Conservation (phyloP, 2,113 vertebrate species). For the Plestiodon gilberti region DNA sequence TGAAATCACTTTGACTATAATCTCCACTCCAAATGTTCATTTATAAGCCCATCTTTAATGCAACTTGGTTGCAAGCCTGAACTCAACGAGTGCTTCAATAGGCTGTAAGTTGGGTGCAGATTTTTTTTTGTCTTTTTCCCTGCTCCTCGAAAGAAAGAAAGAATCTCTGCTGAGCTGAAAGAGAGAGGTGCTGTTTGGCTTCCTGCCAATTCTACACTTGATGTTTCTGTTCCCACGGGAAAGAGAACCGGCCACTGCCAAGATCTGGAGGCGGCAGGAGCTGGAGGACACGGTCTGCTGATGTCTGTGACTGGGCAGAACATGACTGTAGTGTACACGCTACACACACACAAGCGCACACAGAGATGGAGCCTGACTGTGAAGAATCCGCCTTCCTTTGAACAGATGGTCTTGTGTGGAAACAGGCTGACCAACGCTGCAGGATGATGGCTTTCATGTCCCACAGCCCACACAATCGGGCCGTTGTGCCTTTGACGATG, state of each 20-base stretch:
- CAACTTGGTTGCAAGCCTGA: no score
- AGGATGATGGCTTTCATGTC: neutral
- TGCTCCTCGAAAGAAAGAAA: neutral
- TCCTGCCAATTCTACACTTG: neutral
- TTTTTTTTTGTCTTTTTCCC: no score
- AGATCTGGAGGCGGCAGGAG: neutral
- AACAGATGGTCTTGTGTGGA: neutral
- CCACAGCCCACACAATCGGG: neutral
- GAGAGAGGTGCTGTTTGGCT: neutral
- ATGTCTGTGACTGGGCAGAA: neutral
- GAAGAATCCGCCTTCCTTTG: constrained; percentile 20
- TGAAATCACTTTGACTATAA: no score
- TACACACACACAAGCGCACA: neutral
- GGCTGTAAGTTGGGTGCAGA: no score
- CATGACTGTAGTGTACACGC: no score
- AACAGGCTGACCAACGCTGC: neutral
- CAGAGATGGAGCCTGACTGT: neutral
- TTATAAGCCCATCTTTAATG: no score
- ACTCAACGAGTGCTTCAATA: no score
- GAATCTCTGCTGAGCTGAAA: neutral
- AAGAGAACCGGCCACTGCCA: neutral
- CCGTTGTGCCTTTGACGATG: neutral
- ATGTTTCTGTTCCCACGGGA: neutral
- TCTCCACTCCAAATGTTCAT: no score
- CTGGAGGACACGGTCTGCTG: neutral